Conservation (phyloP, 2,888 invertebrate genomes). For the Tillus elongatus region DNA sequence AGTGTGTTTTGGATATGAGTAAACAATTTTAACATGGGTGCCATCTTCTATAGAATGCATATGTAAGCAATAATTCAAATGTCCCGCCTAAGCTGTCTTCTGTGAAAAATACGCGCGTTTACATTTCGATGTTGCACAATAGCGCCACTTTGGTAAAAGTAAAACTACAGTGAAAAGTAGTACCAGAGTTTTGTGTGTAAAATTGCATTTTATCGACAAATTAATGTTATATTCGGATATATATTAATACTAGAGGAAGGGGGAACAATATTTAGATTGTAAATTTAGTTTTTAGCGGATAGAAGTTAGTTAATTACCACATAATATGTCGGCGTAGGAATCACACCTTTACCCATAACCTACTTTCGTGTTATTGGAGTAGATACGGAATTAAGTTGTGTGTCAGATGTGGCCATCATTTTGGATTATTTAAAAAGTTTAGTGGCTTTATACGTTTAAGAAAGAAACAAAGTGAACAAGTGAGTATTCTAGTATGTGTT, state of each 20-base stretch:
- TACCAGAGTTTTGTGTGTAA: constrained; percentile 23
- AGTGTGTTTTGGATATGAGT: no score
- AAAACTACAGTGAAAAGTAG: constrained; percentile 38
- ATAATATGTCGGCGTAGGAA: constrained; percentile 50
- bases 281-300: no score
- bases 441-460: constrained; percentile 40
- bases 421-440: constrained; percentile 42
- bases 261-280: no score
- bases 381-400: constrained; percentile 67
- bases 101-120: constrained; percentile 38
- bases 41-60: no score
- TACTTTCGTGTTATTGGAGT: constrained; percentile 67
- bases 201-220: not conserved
- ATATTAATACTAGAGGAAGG: no score
- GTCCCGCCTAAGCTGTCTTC: constrained; percentile 29
- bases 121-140: constrained; percentile 30
- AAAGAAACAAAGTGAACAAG: constrained; percentile 35
- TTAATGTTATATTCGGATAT: no score
- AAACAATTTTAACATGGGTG: no score
- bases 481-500: constrained; percentile 44
- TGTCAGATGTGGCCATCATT: constrained; percentile 56
- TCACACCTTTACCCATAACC: constrained; percentile 67
- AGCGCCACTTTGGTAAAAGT: constrained; percentile 36
- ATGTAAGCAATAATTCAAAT: constrained; percentile 29
- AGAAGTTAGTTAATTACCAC: no score